Conservation (phyloP, 1,140 invertebrate species). For the Orius insidiosus region DNA sequence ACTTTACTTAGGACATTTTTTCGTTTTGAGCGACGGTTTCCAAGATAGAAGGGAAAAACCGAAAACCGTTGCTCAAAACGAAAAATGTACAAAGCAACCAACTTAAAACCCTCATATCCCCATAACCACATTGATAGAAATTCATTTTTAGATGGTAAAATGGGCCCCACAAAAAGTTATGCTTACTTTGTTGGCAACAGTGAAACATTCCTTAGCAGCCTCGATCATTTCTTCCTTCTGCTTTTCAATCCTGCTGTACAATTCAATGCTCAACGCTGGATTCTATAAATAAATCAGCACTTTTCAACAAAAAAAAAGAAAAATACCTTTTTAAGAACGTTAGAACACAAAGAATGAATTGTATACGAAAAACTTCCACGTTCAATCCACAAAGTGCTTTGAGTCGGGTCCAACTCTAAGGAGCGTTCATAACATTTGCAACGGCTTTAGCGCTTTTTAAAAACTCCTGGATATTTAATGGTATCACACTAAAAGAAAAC, state of each 20-base stretch:
- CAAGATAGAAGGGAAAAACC: too few relatives aligned
- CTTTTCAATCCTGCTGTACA: constrained; percentile 51
- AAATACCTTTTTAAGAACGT: constrained; percentile 54
- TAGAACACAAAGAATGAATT: constrained; percentile 70
- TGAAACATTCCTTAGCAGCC: constrained; percentile 58
- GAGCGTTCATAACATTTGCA: constrained; percentile 62
- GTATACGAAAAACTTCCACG: constrained; percentile 74
- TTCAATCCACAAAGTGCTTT: constrained; percentile 70
- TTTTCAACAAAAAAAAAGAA: not conserved
- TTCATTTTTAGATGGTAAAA: too few relatives aligned
- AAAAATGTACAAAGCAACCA: too few relatives aligned
- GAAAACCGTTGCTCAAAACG: too few relatives aligned
- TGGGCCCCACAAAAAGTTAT: too few relatives aligned
- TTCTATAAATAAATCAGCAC: constrained; percentile 10
- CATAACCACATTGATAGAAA: too few relatives aligned
- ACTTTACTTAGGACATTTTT: too few relatives aligned
- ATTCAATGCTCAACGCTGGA: constrained; percentile 46
- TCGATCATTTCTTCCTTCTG: constrained; percentile 62
- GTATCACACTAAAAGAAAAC: constrained; percentile 29
- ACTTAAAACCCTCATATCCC: too few relatives aligned
- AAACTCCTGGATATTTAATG: constrained; percentile 44
- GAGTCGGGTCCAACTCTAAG: constrained; percentile 47
- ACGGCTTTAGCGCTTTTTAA: constrained; percentile 47
- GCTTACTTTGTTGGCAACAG: constrained; percentile 40
- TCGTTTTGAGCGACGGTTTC: too few relatives aligned